phyloP scores from a whole-genome alignment of 2,888 invertebrate genomes.

The Spilarctia lutea region DNA sequence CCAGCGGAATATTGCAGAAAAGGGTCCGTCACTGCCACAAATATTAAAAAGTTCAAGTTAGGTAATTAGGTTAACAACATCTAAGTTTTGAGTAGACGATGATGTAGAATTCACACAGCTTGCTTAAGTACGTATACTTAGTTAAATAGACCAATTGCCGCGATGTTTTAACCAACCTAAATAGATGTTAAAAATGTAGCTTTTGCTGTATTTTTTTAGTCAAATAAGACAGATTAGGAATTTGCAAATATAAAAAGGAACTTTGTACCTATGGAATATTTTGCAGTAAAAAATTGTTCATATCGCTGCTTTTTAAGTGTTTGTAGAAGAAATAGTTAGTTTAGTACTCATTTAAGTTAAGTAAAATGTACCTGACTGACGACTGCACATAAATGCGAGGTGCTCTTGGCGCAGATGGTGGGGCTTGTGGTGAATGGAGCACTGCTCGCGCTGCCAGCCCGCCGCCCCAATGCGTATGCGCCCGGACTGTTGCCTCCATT shows the following conservation, averaged over 20 bases:
- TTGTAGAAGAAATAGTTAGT: too few relatives aligned
- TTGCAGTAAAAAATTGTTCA: too few relatives aligned
- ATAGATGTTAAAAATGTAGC: too few relatives aligned
- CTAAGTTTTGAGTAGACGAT: background rate
- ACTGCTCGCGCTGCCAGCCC: conserved; percentile 88
- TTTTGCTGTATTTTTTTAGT: too few relatives aligned
- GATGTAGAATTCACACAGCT: background rate
- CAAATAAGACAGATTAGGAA: too few relatives aligned
- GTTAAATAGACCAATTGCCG: too few relatives aligned
- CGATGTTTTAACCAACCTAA: too few relatives aligned
- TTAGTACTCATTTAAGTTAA: background rate
- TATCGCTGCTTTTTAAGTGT: background rate
- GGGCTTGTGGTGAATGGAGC: conserved; percentile 93
- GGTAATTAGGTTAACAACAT: too few relatives aligned
- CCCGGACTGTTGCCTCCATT: conserved; percentile 91
- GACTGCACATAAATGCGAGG: conserved; percentile 90
- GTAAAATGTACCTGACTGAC: conserved; percentile 47
- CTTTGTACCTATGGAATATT: too few relatives aligned
- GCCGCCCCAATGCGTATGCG: conserved; percentile 95
- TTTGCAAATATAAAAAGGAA: too few relatives aligned
- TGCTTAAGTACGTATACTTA: too few relatives aligned
- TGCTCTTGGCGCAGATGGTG: conserved; percentile 90
- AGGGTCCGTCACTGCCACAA: conserved; percentile 65
- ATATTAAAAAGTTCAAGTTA: background rate
- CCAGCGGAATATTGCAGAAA: conserved; percentile 93